Evolutionary conservation across 2,888 invertebrate species (phyloP).

Genomic region (Epistrophe eligans): DNA sequence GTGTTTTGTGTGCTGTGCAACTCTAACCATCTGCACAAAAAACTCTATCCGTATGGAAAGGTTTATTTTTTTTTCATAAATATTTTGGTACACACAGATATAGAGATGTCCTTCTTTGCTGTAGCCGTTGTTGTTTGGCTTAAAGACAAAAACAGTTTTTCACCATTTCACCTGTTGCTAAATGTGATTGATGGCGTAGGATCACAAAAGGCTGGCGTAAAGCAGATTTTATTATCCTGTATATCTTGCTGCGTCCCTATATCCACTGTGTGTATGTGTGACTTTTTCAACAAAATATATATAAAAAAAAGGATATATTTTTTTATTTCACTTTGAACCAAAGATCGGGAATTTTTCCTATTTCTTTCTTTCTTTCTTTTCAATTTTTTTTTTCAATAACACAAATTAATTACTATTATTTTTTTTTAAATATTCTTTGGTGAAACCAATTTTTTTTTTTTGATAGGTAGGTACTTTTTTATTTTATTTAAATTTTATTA

Average conservation of each 20-base stretch:
- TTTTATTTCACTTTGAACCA: slow-evolving; percentile 12
- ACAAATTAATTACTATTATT: background rate
- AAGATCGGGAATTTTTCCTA: slow-evolving; percentile 36
- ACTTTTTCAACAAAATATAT: slow-evolving; percentile 14
- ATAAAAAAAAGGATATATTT: slow-evolving; percentile 19
- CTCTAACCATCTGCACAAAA: slow-evolving; percentile 1
- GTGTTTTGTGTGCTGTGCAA: slow-evolving; percentile 1
- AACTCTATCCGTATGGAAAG: slow-evolving; percentile 31
- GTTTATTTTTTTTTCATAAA: slow-evolving; percentile 1
- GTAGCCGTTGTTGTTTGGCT: slow-evolving; percentile 14
- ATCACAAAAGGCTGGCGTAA: slow-evolving; percentile 19
- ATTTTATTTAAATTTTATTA: slow-evolving; percentile 42
- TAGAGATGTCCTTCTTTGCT: slow-evolving; percentile 17
- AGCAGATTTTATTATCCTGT: slow-evolving; percentile 49
- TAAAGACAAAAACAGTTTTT: slow-evolving; percentile 47
- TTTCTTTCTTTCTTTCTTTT: slow-evolving; percentile 18
- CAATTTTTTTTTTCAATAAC: background rate
- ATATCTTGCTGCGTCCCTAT: slow-evolving; percentile 21
- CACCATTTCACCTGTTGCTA: slow-evolving; percentile 72
- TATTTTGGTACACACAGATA: background rate
- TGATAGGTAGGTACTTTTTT: background rate
- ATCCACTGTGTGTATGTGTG: slow-evolving; percentile 32
- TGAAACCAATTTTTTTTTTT: slow-evolving; percentile 51
- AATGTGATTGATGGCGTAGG: slow-evolving; percentile 46
- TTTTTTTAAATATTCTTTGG: background rate